A percentile compares a stretch with the other conserved stretches of the same genome.
Conservation (phyloP, 2,113 vertebrate species). For the Empidonax traillii region DNA sequence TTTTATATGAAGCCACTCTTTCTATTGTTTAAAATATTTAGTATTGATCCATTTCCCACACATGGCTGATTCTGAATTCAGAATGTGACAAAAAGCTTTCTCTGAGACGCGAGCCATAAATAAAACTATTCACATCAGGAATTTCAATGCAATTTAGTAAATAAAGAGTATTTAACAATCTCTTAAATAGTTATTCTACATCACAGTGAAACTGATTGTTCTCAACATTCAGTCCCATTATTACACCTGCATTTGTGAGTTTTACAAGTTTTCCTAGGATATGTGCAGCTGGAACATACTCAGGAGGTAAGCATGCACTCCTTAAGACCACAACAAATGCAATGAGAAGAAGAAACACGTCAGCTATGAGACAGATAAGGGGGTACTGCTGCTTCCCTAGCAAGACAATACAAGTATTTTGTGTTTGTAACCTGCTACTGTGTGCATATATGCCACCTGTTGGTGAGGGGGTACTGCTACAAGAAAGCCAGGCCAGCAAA, state of each 20-base stretch:
- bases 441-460: background rate
- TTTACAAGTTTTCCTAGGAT: background rate
- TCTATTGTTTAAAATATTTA: background rate
- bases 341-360: background rate
- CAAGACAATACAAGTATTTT: background rate
- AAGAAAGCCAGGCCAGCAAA: background rate
- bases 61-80: background rate
- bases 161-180: background rate
- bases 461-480: background rate
- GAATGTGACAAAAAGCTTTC: background rate
- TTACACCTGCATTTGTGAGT: background rate
- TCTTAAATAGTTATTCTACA: background rate
- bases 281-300: background rate
- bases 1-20: background rate
- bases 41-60: background rate
- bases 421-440: background rate
- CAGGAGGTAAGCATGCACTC: background rate
- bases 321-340: background rate
- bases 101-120: background rate
- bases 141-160: background rate
- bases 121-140: background rate
- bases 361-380: background rate
- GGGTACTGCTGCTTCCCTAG: background rate
- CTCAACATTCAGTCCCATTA: background rate
- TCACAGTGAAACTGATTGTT: fast-evolving